Base-by-base conservation (phyloP, 2,113 vertebrate species). In the Nettapus auritus region DNA sequence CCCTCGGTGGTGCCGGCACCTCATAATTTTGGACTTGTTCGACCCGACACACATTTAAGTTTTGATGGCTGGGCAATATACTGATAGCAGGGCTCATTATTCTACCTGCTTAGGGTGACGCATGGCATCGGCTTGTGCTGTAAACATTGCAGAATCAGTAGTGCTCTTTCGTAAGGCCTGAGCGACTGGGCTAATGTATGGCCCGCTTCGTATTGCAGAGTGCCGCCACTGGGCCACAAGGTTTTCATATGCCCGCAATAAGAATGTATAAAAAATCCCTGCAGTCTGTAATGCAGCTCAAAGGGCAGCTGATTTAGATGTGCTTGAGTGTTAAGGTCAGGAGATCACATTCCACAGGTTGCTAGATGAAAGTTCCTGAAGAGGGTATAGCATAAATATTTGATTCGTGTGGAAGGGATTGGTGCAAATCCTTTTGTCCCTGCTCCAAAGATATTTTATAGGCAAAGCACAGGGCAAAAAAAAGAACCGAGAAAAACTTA, bases 321-420 rank as follows among this genome's bases (percentile, higher is more conserved):
- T 93, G 90, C 86, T 93, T 83, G 90, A 96, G 94, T 82, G 93
- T 84, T 96, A 86, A 93, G 95, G 96, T 97, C 95, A 93, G 81
- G 81, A 85, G 94, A 96, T 95, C 96, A 96, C 96, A 97, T 97
- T 97, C 94, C 95, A 85, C 6, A 74, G 86, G 90, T 96, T 96
- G 84, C 80, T 82, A 91, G 83, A 96, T 92, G 95, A 93, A 96
- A 95, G 92, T 79, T 59, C 81, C 93, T 92, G 74, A 79, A 95
- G 83, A 94, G 40, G 63, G n/a, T 56, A 48, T 73, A 93, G 90
- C 86, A 94, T 97, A 95, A 96, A 95, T 96, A 94, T 92, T 96
- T 96, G 94, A 96, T 93, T 95, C 74, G 46, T 90, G 73, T 42
- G 62, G 94, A 38, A 92, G 59, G 89, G 74, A 93, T 92, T 50